Conservation (phyloP, 2,888 invertebrate species). For the Stegophylla sp. region DNA sequence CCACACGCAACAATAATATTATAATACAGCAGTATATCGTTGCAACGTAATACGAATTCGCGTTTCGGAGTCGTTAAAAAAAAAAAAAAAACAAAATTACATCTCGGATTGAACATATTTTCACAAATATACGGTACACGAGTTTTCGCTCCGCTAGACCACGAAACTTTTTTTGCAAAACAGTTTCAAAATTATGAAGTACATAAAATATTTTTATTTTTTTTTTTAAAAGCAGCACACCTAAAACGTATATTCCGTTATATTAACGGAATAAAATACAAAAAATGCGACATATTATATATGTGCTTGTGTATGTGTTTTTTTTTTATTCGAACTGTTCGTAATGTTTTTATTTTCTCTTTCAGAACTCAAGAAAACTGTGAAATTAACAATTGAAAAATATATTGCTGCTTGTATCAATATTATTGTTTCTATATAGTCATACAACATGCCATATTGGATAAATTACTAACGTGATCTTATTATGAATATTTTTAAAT, state of each 20-base stretch:
- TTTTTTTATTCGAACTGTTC: background rate
- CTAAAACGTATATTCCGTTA: background rate
- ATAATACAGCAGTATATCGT: too few species aligned
- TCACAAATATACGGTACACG: background rate
- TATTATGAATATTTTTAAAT: too few species aligned
- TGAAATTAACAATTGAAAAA: too few species aligned
- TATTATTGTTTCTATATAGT: too few species aligned
- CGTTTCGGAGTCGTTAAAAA: background rate
- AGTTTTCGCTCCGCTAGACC: background rate
- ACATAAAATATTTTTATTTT: too few species aligned
- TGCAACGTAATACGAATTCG: background rate
- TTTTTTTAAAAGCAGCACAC: background rate
- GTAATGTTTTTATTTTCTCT: background rate
- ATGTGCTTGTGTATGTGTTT: background rate
- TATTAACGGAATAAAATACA: background rate
- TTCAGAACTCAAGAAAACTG: background rate
- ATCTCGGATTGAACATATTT: constrained; percentile 22
- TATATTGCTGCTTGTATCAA: too few species aligned
- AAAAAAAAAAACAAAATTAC: background rate
- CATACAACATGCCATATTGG: too few species aligned
- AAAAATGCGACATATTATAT: background rate
- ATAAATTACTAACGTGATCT: too few species aligned
- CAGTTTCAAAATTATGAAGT: background rate
- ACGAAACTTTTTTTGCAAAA: background rate
- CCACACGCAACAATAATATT: too few species aligned